A percentile compares a stretch with the other conserved stretches of the same genome.
phyloP scores from a whole-genome alignment of 1,140 invertebrate genomes.

The Euura saliciscinereae region DNA sequence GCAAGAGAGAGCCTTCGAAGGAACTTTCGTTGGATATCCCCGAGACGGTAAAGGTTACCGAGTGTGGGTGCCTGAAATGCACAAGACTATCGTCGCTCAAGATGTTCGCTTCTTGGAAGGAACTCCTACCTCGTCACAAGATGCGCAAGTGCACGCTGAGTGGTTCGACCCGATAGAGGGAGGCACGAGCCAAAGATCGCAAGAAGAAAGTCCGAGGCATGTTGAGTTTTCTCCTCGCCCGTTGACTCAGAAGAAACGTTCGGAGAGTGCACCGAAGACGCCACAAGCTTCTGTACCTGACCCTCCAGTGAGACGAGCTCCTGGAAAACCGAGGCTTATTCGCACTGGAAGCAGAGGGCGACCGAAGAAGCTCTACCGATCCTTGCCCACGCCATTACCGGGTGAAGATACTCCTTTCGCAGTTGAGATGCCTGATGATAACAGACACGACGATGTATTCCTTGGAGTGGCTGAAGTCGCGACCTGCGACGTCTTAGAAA shows the following conservation, averaged over 20 bases:
- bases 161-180: background rate
- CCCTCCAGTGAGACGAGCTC: background rate
- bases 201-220: background rate
- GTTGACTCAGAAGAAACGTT: background rate
- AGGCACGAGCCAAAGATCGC: background rate
- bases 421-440: background rate
- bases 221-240: background rate
- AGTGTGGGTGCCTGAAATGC: conserved; percentile 18
- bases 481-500: conserved; percentile 34
- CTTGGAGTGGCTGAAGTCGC: conserved; percentile 26
- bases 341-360: conserved; percentile 24
- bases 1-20: conserved; percentile 29
- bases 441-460: conserved; percentile 6
- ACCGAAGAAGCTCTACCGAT: conserved; percentile 20
- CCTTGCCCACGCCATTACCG: background rate
- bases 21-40: conserved; percentile 32
- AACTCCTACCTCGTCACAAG: conserved; percentile 13
- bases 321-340: conserved; percentile 20
- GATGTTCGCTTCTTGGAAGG: conserved; percentile 40
- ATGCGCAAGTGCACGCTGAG: background rate
- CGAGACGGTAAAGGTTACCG: conserved; percentile 24
- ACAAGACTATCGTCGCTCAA: conserved; percentile 16
- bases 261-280: background rate
- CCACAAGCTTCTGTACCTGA: background rate
- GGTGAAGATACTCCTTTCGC: background rate